These are phyloP conservation scores for Nomada ferruginata DNA, from an alignment of 2,888 invertebrate genomes.

Conservation along the genomic window DNA sequence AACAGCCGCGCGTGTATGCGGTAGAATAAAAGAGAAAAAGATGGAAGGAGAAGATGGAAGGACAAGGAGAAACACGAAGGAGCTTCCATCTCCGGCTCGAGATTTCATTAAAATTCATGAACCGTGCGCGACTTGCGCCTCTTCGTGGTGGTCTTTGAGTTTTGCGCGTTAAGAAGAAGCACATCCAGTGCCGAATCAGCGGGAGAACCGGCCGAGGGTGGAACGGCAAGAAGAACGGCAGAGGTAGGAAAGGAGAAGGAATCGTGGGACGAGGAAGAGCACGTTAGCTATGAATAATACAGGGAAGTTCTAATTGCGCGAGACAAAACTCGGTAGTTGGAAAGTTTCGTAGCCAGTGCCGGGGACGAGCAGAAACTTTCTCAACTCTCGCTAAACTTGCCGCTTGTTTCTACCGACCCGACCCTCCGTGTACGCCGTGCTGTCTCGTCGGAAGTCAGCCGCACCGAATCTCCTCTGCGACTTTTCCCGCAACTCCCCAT, in stretches of 20 bases:
- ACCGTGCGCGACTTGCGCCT: constrained; percentile 76
- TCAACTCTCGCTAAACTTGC: constrained; percentile 69
- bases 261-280: constrained; percentile 25
- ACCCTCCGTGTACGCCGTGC: constrained; percentile 43
- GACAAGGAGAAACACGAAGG: constrained; percentile 53
- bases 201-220: background rate
- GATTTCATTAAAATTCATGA: constrained; percentile 82
- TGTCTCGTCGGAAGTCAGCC: constrained; percentile 67
- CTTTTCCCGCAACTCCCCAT: constrained; percentile 32
- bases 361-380: constrained; percentile 64
- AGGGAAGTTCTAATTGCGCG: constrained; percentile 83
- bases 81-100: constrained; percentile 72
- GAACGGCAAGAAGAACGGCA: constrained; percentile 18
- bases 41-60: constrained; percentile 18
- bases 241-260: background rate
- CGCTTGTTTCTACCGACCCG: constrained; percentile 64
- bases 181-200: constrained; percentile 42
- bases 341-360: constrained; percentile 68
- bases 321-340: constrained; percentile 79
- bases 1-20: constrained; percentile 29
- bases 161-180: constrained; percentile 68
- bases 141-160: constrained; percentile 77
- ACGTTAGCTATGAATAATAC: constrained; percentile 82
- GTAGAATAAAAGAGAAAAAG: constrained; percentile 47
- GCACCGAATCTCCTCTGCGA: constrained; percentile 45